Evolutionary conservation across 1,140 invertebrate species (phyloP).

Genomic region (Tetramorium alpestre): DNA sequence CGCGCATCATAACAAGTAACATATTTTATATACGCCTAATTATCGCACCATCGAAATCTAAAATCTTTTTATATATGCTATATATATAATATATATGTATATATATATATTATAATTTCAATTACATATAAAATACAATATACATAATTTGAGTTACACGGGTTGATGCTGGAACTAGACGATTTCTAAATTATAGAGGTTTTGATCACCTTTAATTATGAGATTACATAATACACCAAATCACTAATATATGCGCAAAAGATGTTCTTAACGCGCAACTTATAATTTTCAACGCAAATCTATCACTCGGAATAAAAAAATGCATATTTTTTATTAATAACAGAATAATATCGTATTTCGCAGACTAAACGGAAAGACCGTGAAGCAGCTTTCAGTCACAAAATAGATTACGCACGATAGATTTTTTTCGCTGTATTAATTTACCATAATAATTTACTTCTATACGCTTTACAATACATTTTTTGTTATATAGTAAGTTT

Average conservation of each 20-base stretch:
- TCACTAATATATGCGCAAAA: background rate
- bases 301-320: background rate
- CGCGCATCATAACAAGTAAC: conserved; percentile 18
- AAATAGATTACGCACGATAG: conserved; percentile 53
- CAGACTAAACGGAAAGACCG: conserved; percentile 6
- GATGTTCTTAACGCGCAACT: background rate
- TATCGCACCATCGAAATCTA: conserved; percentile 21
- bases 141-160: conserved; percentile 36
- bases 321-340: background rate
- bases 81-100: conserved; percentile 15
- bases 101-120: conserved; percentile 10
- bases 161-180: background rate
- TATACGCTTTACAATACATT: conserved; percentile 16
- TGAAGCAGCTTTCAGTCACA: conserved; percentile 30
- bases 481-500: conserved; percentile 39
- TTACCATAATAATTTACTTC: conserved; percentile 34
- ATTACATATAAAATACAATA: conserved; percentile 36
- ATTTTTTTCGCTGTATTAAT: conserved; percentile 31
- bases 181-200: background rate
- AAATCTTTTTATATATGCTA: conserved; percentile 2
- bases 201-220: background rate
- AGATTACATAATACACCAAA: background rate
- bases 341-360: background rate
- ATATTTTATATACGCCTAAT: conserved; percentile 1
- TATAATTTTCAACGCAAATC: background rate